phyloP scores from a whole-genome alignment of 2,113 vertebrate species.

The Oryzias javanicus region DNA sequence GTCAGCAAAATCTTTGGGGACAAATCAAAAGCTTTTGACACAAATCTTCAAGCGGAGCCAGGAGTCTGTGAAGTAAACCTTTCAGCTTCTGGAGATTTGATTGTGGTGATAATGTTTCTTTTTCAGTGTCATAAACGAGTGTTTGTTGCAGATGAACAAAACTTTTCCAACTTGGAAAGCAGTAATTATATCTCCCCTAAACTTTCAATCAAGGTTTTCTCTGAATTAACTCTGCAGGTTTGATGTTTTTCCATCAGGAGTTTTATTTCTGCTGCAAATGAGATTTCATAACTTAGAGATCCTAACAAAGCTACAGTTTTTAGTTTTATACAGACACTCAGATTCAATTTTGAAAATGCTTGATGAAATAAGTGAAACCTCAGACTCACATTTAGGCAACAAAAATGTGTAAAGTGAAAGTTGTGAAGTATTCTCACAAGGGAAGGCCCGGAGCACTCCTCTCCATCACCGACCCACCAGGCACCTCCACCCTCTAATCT shows the following conservation, averaged over 20 bases:
- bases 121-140: conserved; percentile 14
- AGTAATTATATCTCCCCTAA: conserved; percentile 24
- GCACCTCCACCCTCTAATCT: conserved; percentile 51
- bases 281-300: neutral
- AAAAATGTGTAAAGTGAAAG: neutral
- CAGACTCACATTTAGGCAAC: neutral
- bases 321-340: neutral
- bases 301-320: neutral
- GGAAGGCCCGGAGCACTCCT: conserved; percentile 4
- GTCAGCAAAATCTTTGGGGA: neutral
- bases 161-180: conserved; percentile 17
- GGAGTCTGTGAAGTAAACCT: conserved; percentile 23
- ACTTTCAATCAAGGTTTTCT: conserved; percentile 19
- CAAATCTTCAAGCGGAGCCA: neutral
- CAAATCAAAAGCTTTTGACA: neutral
- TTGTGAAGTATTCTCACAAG: neutral
- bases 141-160: conserved; percentile 36
- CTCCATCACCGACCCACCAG: conserved; percentile 21
- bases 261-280: neutral
- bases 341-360: neutral
- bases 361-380: conserved; percentile 3
- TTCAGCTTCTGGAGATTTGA: conserved; percentile 32
- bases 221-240: neutral
- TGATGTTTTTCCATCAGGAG: neutral
- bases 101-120: conserved; percentile 25